These are phyloP conservation scores for Neodiprion virginianus DNA, from an alignment of 1,140 invertebrate genomes.

Conservation along the genomic window DNA sequence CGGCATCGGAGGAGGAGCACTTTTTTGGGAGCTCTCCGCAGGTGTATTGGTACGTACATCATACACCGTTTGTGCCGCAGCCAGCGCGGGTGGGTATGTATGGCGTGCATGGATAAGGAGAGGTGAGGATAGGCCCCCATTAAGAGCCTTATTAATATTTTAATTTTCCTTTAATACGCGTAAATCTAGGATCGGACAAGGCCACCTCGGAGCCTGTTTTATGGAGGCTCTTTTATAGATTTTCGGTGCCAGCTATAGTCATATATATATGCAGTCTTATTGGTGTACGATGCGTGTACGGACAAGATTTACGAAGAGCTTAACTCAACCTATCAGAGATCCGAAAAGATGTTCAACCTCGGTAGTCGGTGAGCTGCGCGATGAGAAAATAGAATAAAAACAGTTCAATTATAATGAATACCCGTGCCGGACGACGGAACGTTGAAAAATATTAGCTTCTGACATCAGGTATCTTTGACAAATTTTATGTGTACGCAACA, in stretches of 20 bases:
- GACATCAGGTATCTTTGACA: too few species aligned
- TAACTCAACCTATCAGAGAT: not conserved
- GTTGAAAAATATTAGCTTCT: too few species aligned
- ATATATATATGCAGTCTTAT: too few species aligned
- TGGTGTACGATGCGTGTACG: not conserved
- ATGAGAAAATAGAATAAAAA: too few species aligned
- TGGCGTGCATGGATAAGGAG: not conserved
- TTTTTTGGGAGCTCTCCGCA: not conserved
- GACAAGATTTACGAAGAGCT: conserved; percentile 4
- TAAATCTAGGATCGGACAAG: conserved; percentile 50
- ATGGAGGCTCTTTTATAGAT: conserved; percentile 31
- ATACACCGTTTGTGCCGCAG: too few species aligned
- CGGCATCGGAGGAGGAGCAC: not conserved
- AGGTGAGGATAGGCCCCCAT: conserved; percentile 30
- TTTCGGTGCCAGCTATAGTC: not conserved
- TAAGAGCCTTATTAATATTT: conserved; percentile 50
- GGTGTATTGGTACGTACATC: too few species aligned
- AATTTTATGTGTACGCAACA: too few species aligned
- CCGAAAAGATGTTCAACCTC: too few species aligned
- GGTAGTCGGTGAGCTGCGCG: too few species aligned
- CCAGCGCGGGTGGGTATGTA: not conserved
- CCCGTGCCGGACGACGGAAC: too few species aligned
- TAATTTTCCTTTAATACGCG: conserved; percentile 50
- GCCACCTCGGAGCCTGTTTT: conserved; percentile 46
- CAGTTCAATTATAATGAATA: too few species aligned